Evolutionary conservation across 2,888 invertebrate genomes (phyloP), one percentile per base, ranked within the genome.

Genomic region (Brenthis hecate): DNA sequence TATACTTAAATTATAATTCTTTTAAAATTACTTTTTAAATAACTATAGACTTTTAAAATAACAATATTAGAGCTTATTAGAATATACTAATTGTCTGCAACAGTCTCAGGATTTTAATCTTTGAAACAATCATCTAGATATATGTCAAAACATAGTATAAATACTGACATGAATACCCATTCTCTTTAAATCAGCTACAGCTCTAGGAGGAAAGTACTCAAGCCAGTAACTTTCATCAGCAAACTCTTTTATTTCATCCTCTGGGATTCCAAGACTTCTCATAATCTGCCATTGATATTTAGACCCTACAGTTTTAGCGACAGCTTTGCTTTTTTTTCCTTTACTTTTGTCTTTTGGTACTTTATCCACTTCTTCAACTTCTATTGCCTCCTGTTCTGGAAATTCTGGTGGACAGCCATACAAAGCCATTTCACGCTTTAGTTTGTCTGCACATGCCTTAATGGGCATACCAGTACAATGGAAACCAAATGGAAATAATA

Each of bases 391-490:
- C 56, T 93, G 93, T 48, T 93, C 93, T 1, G 99, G 98, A 87
- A 99, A 99, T 28, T 94, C 84, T 2, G 99, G 99, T 23, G 99
- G 99, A 86, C 93, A 97, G 0, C 99, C 99, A 93, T 94, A 99
- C 11, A 95, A 88, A 82, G 97, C 96, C 90, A 99, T 96, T 92
- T 99, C 99, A 70, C 98, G 93, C 81, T 97, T 98, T 56, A 99
- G 88, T 86, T 99, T 99, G 87, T 99, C 99, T 14, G 99, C 98
- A 93, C 99, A 99, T 0, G 99, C 99, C 90, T 99, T 99, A 71
- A 99, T 99, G 0, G 99, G 99, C 99, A 99, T 99, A 57, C 99
- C 99, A 28, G 99, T 99, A 83, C 99, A 99, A 87, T 99, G 99
- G 78, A 99, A 97, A 3, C 98, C 99, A 91, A 99, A 99, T 14